Evolutionary conservation across 2,888 invertebrate species (phyloP).

Genomic region (Hedychridium roseum): DNA sequence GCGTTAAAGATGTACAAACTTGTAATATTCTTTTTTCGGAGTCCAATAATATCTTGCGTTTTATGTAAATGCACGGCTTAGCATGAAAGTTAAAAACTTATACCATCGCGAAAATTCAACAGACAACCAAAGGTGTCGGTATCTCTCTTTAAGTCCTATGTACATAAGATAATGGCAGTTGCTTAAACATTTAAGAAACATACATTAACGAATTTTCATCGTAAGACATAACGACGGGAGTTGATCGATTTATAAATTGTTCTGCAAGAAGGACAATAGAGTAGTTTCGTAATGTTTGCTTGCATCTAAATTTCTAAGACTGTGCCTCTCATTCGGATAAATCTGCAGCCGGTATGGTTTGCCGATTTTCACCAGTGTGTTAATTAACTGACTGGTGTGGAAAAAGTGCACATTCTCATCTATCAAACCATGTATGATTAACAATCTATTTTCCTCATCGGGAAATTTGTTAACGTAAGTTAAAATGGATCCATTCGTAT

Average conservation of each 20-base stretch:
- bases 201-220: slow-evolving; percentile 13
- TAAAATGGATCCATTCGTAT: slow-evolving; percentile 84
- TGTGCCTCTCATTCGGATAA: slow-evolving; percentile 97
- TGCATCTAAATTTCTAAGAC: slow-evolving; percentile 89
- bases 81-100: not conserved
- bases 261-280: slow-evolving; percentile 89
- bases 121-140: slow-evolving; percentile 14
- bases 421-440: slow-evolving; percentile 96
- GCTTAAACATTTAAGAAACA: slow-evolving; percentile 30
- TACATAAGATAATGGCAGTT: slow-evolving; percentile 52
- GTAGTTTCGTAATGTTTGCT: slow-evolving; percentile 97
- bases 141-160: slow-evolving; percentile 29
- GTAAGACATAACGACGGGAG: slow-evolving; percentile 19
- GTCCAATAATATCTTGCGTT: too few relatives aligned
- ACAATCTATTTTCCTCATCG: slow-evolving; percentile 87
- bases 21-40: too few relatives aligned
- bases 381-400: slow-evolving; percentile 92
- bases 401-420: slow-evolving; percentile 99
- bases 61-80: not conserved
- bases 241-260: slow-evolving; percentile 68
- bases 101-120: slow-evolving; percentile 27
- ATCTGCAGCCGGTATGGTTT: slow-evolving; percentile 96
- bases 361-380: slow-evolving; percentile 89
- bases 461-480: slow-evolving; percentile 88
- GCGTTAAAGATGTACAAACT: too few relatives aligned